Evolutionary conservation across 2,797 vertebrate species (phyloP).

Genomic region (Rhodeus uyekii): DNA sequence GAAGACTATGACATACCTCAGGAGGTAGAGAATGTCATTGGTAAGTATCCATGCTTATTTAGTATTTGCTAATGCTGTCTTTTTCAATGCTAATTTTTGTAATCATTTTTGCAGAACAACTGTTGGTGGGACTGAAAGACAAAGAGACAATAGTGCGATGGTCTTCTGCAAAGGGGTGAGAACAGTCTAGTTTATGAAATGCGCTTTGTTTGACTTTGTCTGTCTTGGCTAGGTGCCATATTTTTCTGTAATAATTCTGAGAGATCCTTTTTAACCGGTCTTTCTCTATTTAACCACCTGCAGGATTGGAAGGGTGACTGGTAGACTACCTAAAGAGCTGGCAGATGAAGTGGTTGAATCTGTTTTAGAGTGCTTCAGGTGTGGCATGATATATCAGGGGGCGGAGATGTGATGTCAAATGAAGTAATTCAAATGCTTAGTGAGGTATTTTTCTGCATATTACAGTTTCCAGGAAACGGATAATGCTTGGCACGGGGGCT

Average conservation of each 20-base stretch:
- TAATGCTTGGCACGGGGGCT: slow-evolving; percentile 94
- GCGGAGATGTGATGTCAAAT: background rate
- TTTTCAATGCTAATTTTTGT: background rate
- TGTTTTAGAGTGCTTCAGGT: slow-evolving; percentile 95
- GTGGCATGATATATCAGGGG: background rate
- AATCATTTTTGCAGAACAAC: slow-evolving; percentile 79
- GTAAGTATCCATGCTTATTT: slow-evolving; percentile 66
- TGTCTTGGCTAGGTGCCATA: background rate
- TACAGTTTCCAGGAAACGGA: slow-evolving; percentile 90
- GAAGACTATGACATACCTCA: slow-evolving; percentile 91
- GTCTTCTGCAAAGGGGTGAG: slow-evolving; percentile 97
- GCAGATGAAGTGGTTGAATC: slow-evolving; percentile 96
- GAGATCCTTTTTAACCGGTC: background rate
- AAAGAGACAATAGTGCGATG: slow-evolving; percentile 96
- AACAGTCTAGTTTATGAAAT: background rate
- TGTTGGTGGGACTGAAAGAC: slow-evolving; percentile 92
- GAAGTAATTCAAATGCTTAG: background rate
- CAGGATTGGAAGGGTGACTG: slow-evolving; percentile 93
- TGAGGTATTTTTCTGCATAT: background rate
- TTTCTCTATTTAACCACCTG: slow-evolving; percentile 27
- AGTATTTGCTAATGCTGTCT: slow-evolving; percentile 1
- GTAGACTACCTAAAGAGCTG: slow-evolving; percentile 90
- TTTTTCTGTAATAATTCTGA: background rate
- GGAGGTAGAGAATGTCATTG: slow-evolving; percentile 92
- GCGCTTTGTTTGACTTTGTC: background rate